These are phyloP conservation scores for Tor tambroides DNA, from an alignment of 2,113 vertebrate species.

Conservation along the genomic window DNA sequence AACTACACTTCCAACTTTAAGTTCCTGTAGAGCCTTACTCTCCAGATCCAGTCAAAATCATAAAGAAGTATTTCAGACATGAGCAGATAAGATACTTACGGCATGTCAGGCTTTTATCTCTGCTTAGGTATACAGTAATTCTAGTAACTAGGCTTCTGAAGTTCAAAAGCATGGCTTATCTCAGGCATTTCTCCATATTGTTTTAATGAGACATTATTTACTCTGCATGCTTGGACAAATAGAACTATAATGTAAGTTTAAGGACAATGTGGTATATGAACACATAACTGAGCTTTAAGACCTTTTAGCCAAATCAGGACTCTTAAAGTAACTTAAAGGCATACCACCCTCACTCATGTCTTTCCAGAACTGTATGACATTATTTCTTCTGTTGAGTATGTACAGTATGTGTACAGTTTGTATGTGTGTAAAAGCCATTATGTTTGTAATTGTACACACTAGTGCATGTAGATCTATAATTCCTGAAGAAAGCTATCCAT, in stretches of 20 bases:
- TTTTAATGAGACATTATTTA: background rate
- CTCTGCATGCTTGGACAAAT: background rate
- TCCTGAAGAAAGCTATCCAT: too few species aligned
- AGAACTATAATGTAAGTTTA: background rate
- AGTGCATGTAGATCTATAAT: background rate
- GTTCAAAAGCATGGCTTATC: constrained; percentile 10
- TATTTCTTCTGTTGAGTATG: background rate
- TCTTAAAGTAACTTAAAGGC: background rate
- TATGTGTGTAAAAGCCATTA: too few species aligned
- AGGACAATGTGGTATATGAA: background rate
- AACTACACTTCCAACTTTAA: background rate
- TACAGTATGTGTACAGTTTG: too few species aligned
- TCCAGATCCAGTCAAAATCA: constrained; percentile 2
- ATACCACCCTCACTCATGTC: background rate
- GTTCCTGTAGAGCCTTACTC: background rate
- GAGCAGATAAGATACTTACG: background rate
- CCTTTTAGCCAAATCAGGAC: background rate
- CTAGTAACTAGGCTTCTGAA: background rate
- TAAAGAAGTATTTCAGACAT: constrained; percentile 1
- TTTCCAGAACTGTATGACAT: background rate
- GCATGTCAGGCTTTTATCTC: background rate
- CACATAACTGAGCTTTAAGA: background rate
- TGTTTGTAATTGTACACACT: background rate
- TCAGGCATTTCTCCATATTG: background rate
- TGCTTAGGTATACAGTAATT: background rate